These are phyloP conservation scores for Limnodromus scolopaceus DNA, from an alignment of 2,797 vertebrate genomes.

Conservation along the genomic window DNA sequence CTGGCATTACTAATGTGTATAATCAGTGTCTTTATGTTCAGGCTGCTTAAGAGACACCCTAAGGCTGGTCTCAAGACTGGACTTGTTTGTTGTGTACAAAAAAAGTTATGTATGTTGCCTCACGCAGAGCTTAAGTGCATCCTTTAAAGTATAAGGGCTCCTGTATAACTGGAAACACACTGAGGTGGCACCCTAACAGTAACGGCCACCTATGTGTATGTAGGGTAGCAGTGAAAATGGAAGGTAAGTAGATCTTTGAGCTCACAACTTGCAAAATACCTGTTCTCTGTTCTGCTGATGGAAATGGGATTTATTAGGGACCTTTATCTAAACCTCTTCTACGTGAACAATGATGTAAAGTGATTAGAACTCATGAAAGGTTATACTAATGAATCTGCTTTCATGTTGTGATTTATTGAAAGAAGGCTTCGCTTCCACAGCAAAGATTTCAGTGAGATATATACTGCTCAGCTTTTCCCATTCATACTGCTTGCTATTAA, in stretches of 20 bases:
- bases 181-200: background rate
- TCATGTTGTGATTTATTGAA: background rate
- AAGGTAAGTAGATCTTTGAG: background rate
- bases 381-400: background rate
- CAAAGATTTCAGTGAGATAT: background rate
- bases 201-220: rapidly evolving
- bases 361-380: background rate
- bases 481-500: background rate
- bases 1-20: background rate
- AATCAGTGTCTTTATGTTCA: background rate
- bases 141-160: background rate
- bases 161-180: background rate
- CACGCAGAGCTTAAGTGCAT: background rate
- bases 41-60: background rate
- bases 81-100: background rate
- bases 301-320: background rate
- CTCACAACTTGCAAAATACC: background rate
- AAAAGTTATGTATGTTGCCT: rapidly evolving
- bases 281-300: background rate
- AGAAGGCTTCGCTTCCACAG: background rate
- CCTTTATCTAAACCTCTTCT: background rate
- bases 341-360: background rate
- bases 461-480: background rate
- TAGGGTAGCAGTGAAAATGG: background rate
- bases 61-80: background rate